phyloP scores from a whole-genome alignment of 2,888 invertebrate genomes.

The Drosophila paramelanica region DNA sequence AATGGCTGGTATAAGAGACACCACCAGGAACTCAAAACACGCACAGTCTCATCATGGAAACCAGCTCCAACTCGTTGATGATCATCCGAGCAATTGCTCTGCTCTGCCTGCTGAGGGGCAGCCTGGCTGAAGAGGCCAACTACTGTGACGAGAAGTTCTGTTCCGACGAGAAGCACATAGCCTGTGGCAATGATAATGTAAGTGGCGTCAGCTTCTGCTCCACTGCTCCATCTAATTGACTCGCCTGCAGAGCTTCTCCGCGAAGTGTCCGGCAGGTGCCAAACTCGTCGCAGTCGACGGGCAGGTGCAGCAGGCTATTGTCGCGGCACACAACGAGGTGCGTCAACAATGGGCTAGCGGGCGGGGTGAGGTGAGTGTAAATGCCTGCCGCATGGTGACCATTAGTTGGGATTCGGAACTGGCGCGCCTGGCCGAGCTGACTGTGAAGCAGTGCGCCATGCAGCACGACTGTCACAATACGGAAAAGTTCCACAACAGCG shows the following conservation, averaged over 20 bases:
- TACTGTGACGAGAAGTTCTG: constrained; percentile 30
- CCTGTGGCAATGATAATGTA: constrained; percentile 33
- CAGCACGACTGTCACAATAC: constrained; percentile 57
- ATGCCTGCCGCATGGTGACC: constrained; percentile 60
- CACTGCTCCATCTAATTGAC: neutral
- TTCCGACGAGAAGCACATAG: constrained; percentile 18
- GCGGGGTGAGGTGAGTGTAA: neutral
- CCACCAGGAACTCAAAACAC: neutral
- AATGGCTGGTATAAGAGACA: constrained; percentile 21
- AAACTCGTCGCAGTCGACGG: neutral
- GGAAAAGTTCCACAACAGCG: constrained; percentile 16
- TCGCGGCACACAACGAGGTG: constrained; percentile 34
- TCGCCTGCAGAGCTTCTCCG: constrained; percentile 28
- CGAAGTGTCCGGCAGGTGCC: constrained; percentile 9
- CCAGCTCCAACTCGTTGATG: neutral
- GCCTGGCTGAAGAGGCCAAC: neutral
- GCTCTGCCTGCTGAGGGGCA: constrained; percentile 1
- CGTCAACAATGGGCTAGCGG: constrained; percentile 56
- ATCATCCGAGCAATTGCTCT: neutral
- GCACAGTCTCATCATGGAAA: constrained; percentile 7
- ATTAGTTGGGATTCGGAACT: constrained; percentile 52
- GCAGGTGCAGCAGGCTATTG: neutral
- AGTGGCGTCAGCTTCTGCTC: neutral
- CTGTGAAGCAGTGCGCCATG: constrained; percentile 53
- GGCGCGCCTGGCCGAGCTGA: constrained; percentile 54